A percentile compares a stretch with the other conserved stretches of the same genome.
These are phyloP conservation scores for Drosophila baimaii DNA, from an alignment of 1,140 invertebrate genomes.

Conservation along the genomic window DNA sequence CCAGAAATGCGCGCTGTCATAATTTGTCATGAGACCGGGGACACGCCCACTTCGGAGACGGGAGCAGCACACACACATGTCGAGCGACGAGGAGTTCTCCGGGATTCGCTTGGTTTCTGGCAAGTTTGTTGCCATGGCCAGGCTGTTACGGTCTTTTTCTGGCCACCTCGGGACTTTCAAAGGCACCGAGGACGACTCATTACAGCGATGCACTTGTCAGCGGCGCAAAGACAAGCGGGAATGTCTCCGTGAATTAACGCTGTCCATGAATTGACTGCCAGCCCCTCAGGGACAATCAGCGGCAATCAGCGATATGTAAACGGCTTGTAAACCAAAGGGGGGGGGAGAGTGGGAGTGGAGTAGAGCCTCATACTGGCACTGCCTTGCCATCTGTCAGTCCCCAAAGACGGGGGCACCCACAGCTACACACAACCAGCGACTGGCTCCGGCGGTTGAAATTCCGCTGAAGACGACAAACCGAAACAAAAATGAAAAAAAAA, in stretches of 20 bases:
- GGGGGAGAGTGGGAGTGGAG: neutral
- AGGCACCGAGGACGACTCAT: constrained; percentile 59
- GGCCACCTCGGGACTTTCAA: constrained; percentile 43
- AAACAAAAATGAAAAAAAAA: constrained; percentile 17
- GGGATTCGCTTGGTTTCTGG: constrained; percentile 17
- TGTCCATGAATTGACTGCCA: constrained; percentile 27
- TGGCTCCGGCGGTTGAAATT: constrained; percentile 65
- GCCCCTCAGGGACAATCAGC: constrained; percentile 57
- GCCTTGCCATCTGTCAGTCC: constrained; percentile 72
- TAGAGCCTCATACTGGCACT: constrained; percentile 26
- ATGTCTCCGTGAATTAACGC: constrained; percentile 34
- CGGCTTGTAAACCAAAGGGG: constrained; percentile 42
- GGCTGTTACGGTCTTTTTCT: neutral
- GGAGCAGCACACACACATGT: constrained; percentile 57
- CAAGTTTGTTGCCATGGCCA: constrained; percentile 52
- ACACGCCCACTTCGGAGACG: constrained; percentile 50
- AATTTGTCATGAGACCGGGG: constrained; percentile 71
- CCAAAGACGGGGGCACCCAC: constrained; percentile 56
- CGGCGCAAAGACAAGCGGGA: constrained; percentile 24
- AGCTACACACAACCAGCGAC: constrained; percentile 21
- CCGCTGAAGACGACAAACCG: constrained; percentile 57
- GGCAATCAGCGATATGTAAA: constrained; percentile 60
- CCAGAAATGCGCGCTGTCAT: constrained; percentile 71
- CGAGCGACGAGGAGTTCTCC: constrained; percentile 5
- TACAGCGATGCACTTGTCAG: constrained; percentile 65